phyloP scores from a whole-genome alignment of 2,797 vertebrate species.

The Spinibarbus caldwelli region DNA sequence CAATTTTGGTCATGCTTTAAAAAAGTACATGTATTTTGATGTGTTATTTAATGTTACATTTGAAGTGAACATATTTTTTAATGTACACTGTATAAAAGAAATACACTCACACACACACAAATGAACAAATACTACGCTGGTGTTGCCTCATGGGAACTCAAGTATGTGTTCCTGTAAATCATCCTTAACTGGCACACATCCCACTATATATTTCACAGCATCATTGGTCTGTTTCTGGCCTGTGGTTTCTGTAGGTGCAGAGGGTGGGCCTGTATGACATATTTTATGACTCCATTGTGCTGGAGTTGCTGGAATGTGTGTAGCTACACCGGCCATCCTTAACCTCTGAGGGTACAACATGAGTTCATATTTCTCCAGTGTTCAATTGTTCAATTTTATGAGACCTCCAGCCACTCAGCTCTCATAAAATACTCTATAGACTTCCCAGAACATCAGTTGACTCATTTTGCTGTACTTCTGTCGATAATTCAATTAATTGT shows the following conservation, averaged over 20 bases:
- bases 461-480: background rate
- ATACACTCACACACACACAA: background rate
- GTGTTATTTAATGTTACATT: background rate
- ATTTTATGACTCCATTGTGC: constrained; percentile 65
- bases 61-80: background rate
- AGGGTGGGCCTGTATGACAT: constrained; percentile 52
- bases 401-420: background rate
- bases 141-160: background rate
- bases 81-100: background rate
- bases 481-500: background rate
- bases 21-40: background rate
- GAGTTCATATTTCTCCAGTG: constrained; percentile 20
- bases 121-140: background rate
- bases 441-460: background rate
- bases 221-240: constrained; percentile 33
- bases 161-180: constrained; percentile 47
- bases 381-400: background rate
- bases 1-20: background rate
- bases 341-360: constrained; percentile 39
- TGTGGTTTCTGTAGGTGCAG: constrained; percentile 56
- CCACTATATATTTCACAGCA: constrained; percentile 35
- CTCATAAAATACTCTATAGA: background rate
- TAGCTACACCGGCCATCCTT: constrained; percentile 34
- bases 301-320: constrained; percentile 52
- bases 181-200: constrained; percentile 43